These are phyloP conservation scores for Austrolebias charrua DNA, from an alignment of 2,797 vertebrate genomes.

Conservation along the genomic window DNA sequence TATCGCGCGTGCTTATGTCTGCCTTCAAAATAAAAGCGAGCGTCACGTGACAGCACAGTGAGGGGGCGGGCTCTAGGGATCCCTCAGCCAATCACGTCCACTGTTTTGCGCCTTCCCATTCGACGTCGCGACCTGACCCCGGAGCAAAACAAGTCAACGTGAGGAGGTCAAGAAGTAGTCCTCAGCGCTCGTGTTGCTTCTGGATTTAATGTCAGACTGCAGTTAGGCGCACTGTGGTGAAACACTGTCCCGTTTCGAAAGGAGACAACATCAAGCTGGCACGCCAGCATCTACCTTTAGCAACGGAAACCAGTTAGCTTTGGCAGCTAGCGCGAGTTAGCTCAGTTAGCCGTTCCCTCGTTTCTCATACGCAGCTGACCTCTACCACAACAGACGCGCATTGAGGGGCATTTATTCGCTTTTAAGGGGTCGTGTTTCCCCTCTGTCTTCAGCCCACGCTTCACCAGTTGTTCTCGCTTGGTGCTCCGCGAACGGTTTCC, in stretches of 20 bases:
- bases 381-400: slow-evolving; percentile 60
- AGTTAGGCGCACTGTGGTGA: slow-evolving; percentile 4
- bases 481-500: slow-evolving; percentile 70
- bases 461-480: slow-evolving; percentile 31
- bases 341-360: slow-evolving; percentile 56
- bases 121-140: slow-evolving; percentile 52
- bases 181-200: neutral
- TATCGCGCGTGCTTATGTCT: neutral
- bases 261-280: slow-evolving; percentile 3
- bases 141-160: slow-evolving; percentile 29
- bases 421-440: slow-evolving; percentile 23
- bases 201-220: slow-evolving; percentile 13
- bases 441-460: neutral
- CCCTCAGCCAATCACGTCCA: slow-evolving; percentile 69
- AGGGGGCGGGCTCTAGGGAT: slow-evolving; percentile 45
- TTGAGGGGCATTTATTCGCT: slow-evolving; percentile 11
- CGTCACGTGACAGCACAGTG: slow-evolving; percentile 77
- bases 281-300: slow-evolving; percentile 29
- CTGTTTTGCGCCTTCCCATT: slow-evolving; percentile 71
- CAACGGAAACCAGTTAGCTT: slow-evolving; percentile 42
- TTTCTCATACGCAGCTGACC: slow-evolving; percentile 62
- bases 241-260: neutral
- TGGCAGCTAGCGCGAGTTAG: slow-evolving; percentile 54
- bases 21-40: slow-evolving; percentile 40
- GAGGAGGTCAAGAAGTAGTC: slow-evolving; percentile 11